Percentiles rank a stretch among this genome's conserved stretches.
phyloP scores from a whole-genome alignment of 1,140 invertebrate species.

The Brachionus paranguensis region DNA sequence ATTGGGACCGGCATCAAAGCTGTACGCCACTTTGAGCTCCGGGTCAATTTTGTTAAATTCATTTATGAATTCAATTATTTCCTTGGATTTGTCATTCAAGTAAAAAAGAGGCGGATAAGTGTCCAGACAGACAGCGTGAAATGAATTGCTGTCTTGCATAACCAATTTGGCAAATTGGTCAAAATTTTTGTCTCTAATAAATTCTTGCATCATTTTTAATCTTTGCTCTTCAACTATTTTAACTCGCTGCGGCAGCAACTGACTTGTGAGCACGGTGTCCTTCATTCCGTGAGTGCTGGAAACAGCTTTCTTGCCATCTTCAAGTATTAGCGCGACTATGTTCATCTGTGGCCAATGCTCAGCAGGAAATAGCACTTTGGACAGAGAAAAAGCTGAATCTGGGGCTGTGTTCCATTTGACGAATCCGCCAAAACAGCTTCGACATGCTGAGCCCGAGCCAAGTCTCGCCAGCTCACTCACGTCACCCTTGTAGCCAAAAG shows the following conservation, averaged over 20 bases:
- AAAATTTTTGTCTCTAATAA: conserved; percentile 77
- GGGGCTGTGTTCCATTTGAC: conserved; percentile 77
- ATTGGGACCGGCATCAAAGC: conserved; percentile 95
- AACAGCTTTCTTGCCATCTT: conserved; percentile 67
- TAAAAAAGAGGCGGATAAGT: conserved; percentile 88
- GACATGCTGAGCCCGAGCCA: conserved; percentile 91
- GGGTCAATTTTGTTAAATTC: conserved; percentile 64
- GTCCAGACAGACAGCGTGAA: conserved; percentile 88
- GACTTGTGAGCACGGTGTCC: conserved; percentile 70
- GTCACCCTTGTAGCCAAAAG: conserved; percentile 72
- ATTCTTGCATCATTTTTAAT: conserved; percentile 65
- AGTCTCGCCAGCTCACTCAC: conserved; percentile 71
- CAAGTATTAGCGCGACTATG: conserved; percentile 73
- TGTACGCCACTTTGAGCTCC: conserved; percentile 70
- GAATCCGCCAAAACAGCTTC: conserved; percentile 89
- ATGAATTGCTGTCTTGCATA: conserved; percentile 81
- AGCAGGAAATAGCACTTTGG: conserved; percentile 63
- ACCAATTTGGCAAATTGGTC: conserved; percentile 68
- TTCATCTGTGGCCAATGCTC: conserved; percentile 84
- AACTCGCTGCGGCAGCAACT: conserved; percentile 70
- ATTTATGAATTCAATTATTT: conserved; percentile 74
- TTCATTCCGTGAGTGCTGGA: conserved; percentile 89
- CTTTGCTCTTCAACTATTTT: conserved; percentile 66
- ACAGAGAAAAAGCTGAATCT: conserved; percentile 74
- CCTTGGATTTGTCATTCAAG: conserved; percentile 78